phyloP scores from a whole-genome alignment of 30 jellyfish, hydroid and myxozoan species.

The Aurelia aurita region DNA sequence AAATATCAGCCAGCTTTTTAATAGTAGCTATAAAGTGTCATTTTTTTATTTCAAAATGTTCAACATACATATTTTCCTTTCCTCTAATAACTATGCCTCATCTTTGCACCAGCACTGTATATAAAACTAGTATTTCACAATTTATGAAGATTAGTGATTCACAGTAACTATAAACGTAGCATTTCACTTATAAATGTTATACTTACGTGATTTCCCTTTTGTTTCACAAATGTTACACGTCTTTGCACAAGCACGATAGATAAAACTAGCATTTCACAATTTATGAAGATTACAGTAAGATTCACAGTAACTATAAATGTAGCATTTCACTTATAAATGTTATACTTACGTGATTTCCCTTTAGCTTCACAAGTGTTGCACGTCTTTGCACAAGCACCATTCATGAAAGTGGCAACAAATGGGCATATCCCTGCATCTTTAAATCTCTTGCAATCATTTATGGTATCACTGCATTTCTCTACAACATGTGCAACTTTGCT shows the following conservation, averaged over 20 bases:
- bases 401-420: slow-evolving; percentile 88
- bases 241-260: slow-evolving; percentile 92
- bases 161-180: no score
- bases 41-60: no score
- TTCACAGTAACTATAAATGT: neutral
- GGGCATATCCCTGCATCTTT: slow-evolving; percentile 97
- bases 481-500: slow-evolving; percentile 50
- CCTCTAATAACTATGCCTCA: no score
- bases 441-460: slow-evolving; percentile 74
- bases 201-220: slow-evolving; percentile 42
- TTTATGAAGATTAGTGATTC: no score
- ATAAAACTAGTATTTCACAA: no score
- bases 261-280: slow-evolving; percentile 77
- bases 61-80: no score
- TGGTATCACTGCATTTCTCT: slow-evolving; percentile 72
- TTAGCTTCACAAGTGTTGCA: slow-evolving; percentile 78
- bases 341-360: slow-evolving; percentile 33
- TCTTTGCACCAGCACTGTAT: no score
- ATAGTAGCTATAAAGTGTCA: no score
- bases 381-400: slow-evolving; percentile 92
- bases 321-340: no score
- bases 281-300: no score
- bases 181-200: no score
- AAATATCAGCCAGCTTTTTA: no score
- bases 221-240: slow-evolving; percentile 84